Percentiles rank a stretch among this genome's conserved stretches.
phyloP scores from a whole-genome alignment of 1,140 invertebrate genomes.

The Diabrotica undecimpunctata region DNA sequence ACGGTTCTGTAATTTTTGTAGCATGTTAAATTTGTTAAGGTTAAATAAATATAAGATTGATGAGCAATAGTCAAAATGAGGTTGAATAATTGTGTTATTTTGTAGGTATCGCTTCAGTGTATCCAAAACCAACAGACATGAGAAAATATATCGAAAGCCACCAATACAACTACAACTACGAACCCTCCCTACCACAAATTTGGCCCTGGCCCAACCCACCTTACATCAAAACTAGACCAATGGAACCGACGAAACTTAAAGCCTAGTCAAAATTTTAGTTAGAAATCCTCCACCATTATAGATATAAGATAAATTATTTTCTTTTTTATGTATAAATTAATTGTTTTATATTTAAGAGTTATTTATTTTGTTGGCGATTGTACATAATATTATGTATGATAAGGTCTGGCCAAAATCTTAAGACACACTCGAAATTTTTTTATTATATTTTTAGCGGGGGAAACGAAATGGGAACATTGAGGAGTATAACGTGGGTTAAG shows the following conservation, averaged over 20 bases:
- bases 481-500: too few relatives aligned
- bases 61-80: too few relatives aligned
- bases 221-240: conserved; percentile 53
- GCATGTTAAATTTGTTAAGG: too few relatives aligned
- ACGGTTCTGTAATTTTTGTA: too few relatives aligned
- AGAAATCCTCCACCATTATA: neutral
- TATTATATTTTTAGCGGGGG: too few relatives aligned
- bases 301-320: conserved; percentile 12
- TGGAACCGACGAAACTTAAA: conserved; percentile 45
- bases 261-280: conserved; percentile 13
- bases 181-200: conserved; percentile 68
- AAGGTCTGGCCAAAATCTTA: too few relatives aligned
- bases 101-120: conserved; percentile 77
- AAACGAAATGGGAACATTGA: too few relatives aligned
- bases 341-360: conserved; percentile 6
- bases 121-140: conserved; percentile 78
- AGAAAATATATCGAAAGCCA: conserved; percentile 66
- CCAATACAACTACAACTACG: conserved; percentile 77
- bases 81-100: too few relatives aligned
- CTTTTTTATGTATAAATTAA: conserved; percentile 11
- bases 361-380: neutral
- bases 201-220: conserved; percentile 69
- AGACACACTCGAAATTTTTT: too few relatives aligned
- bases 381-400: too few relatives aligned
- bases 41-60: too few relatives aligned